Conservation (phyloP, 2,113 vertebrate genomes). For the Marmota flaviventris region DNA sequence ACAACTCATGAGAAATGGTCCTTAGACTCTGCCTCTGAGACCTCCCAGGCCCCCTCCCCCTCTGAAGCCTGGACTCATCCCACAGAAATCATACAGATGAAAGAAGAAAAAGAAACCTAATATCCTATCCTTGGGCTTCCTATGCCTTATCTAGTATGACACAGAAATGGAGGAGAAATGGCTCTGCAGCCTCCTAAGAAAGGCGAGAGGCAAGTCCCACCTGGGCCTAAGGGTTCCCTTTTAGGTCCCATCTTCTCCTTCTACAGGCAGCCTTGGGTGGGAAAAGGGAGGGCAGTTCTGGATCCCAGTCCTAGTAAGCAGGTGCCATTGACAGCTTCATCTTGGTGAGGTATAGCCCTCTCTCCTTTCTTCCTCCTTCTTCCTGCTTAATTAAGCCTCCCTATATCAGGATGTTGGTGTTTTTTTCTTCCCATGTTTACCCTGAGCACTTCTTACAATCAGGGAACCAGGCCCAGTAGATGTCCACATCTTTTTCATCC, state of each 20-base stretch:
- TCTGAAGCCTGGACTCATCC: neutral
- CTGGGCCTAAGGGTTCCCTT: neutral
- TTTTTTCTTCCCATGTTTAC: slow-evolving; percentile 9
- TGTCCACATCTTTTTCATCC: neutral
- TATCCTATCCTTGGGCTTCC: neutral
- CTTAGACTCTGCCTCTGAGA: neutral
- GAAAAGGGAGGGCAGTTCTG: neutral
- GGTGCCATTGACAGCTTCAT: neutral
- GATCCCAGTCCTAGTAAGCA: neutral
- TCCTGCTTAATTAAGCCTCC: neutral
- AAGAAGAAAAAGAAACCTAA: neutral
- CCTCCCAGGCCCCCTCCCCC: neutral
- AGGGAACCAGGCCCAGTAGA: neutral
- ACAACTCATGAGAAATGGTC: neutral
- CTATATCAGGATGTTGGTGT: neutral
- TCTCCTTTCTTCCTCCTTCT: neutral
- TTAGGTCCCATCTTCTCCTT: too few relatives aligned
- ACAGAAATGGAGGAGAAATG: neutral
- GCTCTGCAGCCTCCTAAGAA: neutral
- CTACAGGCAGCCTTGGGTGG: neutral
- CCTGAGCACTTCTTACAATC: neutral
- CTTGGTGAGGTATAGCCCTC: neutral
- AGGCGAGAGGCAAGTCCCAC: neutral
- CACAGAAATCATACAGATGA: neutral
- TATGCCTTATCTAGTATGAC: neutral